Conservation (phyloP, 30 jellyfish, hydroid and myxozoan genomes). For the Morbakka virulenta region DNA sequence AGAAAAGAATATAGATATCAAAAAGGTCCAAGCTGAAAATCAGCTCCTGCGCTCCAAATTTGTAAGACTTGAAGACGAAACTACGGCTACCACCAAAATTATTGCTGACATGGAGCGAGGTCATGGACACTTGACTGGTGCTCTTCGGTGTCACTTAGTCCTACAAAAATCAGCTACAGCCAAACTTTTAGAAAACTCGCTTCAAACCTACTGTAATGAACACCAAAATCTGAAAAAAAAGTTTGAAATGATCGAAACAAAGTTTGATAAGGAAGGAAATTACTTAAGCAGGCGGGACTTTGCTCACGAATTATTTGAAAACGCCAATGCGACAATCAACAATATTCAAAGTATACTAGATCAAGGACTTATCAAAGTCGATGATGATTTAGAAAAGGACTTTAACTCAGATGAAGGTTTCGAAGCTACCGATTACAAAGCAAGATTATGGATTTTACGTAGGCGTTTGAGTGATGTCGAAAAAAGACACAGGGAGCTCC, state of each 20-base stretch:
- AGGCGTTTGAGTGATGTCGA: slow-evolving; percentile 92
- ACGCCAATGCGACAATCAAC: slow-evolving; percentile 84
- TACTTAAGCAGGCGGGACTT: slow-evolving; percentile 66
- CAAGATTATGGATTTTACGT: slow-evolving; percentile 91
- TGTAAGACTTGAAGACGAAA: slow-evolving; percentile 79
- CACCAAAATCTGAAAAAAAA: slow-evolving; percentile 59
- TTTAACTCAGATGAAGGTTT: slow-evolving; percentile 76
- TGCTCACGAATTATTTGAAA: slow-evolving; percentile 88
- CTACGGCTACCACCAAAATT: slow-evolving; percentile 83
- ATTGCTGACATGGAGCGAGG: slow-evolving; percentile 98
- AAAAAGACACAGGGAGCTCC: slow-evolving; percentile 88
- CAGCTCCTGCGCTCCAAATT: slow-evolving; percentile 67
- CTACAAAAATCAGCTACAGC: slow-evolving; percentile 89
- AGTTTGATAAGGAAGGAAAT: slow-evolving; percentile 64
- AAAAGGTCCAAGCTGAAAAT: slow-evolving; percentile 83
- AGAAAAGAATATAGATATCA: slow-evolving; percentile 47
- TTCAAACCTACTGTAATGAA: slow-evolving; percentile 79
- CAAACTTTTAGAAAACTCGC: slow-evolving; percentile 75
- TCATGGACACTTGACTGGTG: slow-evolving; percentile 97
- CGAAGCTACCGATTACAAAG: slow-evolving; percentile 85
- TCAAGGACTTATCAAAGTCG: slow-evolving; percentile 89
- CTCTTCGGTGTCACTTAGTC: slow-evolving; percentile 80
- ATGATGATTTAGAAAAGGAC: slow-evolving; percentile 88
- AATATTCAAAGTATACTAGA: slow-evolving; percentile 75
- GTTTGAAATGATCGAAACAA: slow-evolving; percentile 63